phyloP scores from a whole-genome alignment of 2,113 vertebrate genomes.

The Callocephalon fimbriatum region DNA sequence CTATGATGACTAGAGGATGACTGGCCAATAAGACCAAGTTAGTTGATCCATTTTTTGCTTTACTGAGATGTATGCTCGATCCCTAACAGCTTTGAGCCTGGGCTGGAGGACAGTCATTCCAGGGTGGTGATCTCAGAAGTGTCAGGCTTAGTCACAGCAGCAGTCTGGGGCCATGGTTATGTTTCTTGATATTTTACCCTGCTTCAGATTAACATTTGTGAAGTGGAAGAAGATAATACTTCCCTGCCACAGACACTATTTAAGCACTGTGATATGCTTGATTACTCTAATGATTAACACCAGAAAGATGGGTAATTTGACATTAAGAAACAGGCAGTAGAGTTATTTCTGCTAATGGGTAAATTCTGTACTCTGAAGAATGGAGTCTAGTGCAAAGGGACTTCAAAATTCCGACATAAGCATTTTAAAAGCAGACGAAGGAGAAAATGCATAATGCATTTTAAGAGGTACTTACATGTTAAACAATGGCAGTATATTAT shows the following conservation, averaged over 20 bases:
- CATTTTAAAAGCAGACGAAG: not conserved
- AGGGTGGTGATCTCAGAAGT: not conserved
- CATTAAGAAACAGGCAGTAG: not conserved
- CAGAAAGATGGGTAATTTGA: not conserved
- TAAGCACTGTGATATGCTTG: not conserved
- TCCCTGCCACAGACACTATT: not conserved
- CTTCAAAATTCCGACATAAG: not conserved
- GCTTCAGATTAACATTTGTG: not conserved
- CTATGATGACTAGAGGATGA: not conserved
- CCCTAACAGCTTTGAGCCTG: not conserved
- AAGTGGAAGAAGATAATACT: not conserved
- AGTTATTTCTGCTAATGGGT: not conserved
- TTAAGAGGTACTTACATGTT: not conserved
- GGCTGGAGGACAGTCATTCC: not conserved
- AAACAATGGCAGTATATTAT: not conserved
- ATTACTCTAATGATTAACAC: not conserved
- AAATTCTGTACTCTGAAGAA: not conserved
- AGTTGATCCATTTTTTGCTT: not conserved
- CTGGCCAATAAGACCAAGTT: not conserved
- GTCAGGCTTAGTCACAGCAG: not conserved
- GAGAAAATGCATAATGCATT: not conserved
- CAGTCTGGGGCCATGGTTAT: accelerated
- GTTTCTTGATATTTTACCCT: not conserved
- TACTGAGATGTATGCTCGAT: accelerated
- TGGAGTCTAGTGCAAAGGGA: not conserved